Evolutionary conservation across 2,797 vertebrate species (phyloP), one percentile per base, ranked within the genome.

Genomic region (Tachyglossus aculeatus): DNA sequence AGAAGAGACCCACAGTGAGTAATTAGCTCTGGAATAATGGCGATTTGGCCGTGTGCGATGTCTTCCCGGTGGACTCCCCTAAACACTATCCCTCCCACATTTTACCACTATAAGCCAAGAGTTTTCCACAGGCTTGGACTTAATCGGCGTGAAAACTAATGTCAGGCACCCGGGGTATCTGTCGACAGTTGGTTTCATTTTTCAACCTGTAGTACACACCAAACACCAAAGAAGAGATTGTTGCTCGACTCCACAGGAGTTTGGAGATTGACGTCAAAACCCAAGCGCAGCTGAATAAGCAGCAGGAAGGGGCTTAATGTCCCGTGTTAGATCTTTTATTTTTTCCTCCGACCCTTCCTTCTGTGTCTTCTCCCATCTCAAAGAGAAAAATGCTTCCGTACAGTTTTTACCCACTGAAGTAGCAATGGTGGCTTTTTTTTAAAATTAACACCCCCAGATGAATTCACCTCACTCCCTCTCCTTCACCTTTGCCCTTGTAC

Each of bases 161-260:
- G 29, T 48, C 40, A 63, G 33, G n/a, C n/a, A n/a, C n/a, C n/a
- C n/a, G n/a, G n/a, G n/a, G n/a, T 24, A 40, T 63, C 74, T 44
- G 53, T 77, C 57, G 70, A 52, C 61, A 70, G 65, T 40, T 73
- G 40, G 22, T 68, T 82, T 75, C 70, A 56, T 67, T 84, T 71
- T 78, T 65, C 74, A 82, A 74, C 16, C 59, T 56, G 58, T 31
- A 48, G 9, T 31, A 12, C 2, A 56, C 24, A 51, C 38, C 57
- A 68, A 67, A 67, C 61, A 72, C 45, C 32, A 52, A 71, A 67
- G 67, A 74, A 31, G 67, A 65, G 61, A 72, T 73, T 80, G 77
- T 81, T 75, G 52, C 40, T 73, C 1, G 62, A 67, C 71, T 59
- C 73, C 53, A 40, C 24, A 74, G 78, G 81, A 73, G 65, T 75